These are phyloP conservation scores for Malurus splendens DNA, from an alignment of 2,797 vertebrate genomes.

Conservation along the genomic window DNA sequence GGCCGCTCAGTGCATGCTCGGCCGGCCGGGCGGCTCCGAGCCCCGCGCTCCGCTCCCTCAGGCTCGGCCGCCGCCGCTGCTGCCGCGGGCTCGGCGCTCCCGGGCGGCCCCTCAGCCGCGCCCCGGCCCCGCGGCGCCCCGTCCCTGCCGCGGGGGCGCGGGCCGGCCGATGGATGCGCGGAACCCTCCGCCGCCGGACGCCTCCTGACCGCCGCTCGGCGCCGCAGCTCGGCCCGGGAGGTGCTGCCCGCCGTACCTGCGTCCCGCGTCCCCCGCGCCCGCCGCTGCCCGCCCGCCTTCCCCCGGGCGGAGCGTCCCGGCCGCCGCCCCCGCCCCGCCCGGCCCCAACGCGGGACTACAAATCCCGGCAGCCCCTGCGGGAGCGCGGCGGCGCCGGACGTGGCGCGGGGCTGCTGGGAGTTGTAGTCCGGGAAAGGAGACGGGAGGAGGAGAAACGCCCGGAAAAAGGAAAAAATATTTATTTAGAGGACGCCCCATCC, in stretches of 20 bases:
- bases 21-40: background rate
- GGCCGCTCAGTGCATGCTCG: conserved; percentile 54
- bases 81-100: background rate
- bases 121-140: background rate
- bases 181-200: background rate
- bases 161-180: background rate
- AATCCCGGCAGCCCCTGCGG: background rate
- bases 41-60: background rate
- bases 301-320: background rate
- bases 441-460: no score
- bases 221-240: background rate
- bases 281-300: background rate
- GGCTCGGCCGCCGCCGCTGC: background rate
- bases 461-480: background rate
- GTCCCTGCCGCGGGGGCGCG: background rate
- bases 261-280: background rate
- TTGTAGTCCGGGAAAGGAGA: background rate
- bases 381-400: rapidly evolving
- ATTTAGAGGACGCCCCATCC: rapidly evolving
- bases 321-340: background rate
- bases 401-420: background rate
- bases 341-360: background rate
- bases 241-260: background rate
- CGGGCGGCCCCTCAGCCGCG: background rate
- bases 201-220: background rate